phyloP scores from a whole-genome alignment of 2,113 vertebrate species.

The Pristiophorus japonicus region DNA sequence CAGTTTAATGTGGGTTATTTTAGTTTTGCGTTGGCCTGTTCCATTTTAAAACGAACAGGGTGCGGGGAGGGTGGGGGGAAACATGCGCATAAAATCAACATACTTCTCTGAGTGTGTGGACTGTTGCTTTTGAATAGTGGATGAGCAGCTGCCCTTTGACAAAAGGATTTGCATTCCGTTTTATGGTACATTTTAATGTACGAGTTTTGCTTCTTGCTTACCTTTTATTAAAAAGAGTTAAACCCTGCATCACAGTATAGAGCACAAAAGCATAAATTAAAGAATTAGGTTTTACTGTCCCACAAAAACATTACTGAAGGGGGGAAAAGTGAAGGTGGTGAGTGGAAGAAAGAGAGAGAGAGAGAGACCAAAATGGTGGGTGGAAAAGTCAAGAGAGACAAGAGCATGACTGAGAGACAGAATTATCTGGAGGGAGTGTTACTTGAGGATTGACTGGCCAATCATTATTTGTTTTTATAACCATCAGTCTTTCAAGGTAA shows the following conservation, averaged over 20 bases:
- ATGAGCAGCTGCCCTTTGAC: not conserved
- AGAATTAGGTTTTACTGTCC: not conserved
- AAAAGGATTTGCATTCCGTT: not conserved
- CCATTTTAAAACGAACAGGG: not conserved
- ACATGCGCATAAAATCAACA: not conserved
- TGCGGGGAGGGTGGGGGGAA: too few species aligned
- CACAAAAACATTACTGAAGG: not conserved
- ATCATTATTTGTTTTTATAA: not conserved
- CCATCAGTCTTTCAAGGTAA: not conserved
- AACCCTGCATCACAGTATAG: not conserved
- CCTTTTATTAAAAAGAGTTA: not conserved
- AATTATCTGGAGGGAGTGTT: not conserved
- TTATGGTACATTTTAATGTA: not conserved
- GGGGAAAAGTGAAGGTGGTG: not conserved
- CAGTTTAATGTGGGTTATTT: not conserved
- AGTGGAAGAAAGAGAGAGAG: not conserved
- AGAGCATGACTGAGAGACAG: not conserved
- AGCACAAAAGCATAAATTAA: not conserved
- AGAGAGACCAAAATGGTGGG: not conserved
- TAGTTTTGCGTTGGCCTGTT: not conserved
- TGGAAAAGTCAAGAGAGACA: not conserved
- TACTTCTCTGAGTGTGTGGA: not conserved
- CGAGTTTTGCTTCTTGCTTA: not conserved
- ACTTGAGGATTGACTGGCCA: not conserved
- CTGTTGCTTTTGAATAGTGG: not conserved